These are phyloP conservation scores for Neocrepidodera transversa DNA, from an alignment of 2,888 invertebrate species.

Conservation along the genomic window DNA sequence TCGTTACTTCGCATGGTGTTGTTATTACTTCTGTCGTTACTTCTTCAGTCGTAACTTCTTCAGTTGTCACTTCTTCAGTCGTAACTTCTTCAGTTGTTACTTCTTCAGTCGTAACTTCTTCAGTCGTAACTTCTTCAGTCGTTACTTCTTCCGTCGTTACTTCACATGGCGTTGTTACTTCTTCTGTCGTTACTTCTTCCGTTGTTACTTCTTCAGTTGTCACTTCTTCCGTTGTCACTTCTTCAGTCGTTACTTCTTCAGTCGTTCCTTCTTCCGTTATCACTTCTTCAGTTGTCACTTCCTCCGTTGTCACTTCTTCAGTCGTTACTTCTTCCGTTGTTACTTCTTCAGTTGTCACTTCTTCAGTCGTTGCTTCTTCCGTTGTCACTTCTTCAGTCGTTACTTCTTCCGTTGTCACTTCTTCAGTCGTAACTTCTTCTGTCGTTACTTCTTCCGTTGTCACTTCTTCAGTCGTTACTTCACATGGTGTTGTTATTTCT, in stretches of 20 bases:
- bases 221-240: background rate
- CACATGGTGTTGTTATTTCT: background rate
- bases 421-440: slow-evolving; percentile 4
- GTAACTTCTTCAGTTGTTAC: background rate
- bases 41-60: background rate
- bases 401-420: background rate
- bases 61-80: no score
- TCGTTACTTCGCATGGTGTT: background rate
- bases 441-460: background rate
- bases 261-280: background rate
- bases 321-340: background rate
- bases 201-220: background rate
- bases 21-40: background rate
- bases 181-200: background rate
- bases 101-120: background rate
- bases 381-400: background rate
- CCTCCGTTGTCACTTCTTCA: background rate
- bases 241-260: background rate
- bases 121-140: background rate
- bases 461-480: background rate
- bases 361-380: background rate
- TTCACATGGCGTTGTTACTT: background rate
- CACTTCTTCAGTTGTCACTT: background rate
- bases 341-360: background rate
- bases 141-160: background rate